Evolutionary conservation across 2,888 invertebrate species (phyloP), one percentile per base, ranked within the genome.

Genomic region (Acanthosepion pharaonis): DNA sequence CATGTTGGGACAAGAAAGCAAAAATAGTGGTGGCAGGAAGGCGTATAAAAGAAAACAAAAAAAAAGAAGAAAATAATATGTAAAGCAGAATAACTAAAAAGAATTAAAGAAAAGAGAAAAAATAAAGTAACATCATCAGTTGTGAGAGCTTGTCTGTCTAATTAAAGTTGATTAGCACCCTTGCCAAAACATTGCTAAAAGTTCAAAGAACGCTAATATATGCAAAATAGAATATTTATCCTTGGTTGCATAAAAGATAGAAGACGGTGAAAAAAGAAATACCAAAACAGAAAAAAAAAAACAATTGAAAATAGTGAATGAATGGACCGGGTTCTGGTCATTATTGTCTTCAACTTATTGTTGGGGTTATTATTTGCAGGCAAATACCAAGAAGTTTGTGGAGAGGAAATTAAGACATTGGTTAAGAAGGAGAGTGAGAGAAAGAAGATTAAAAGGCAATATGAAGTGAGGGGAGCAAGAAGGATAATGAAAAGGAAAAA

Each of bases 231-330:
- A 78, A 78, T 78, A 78, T 78, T 78, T 78, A 78, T 78, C 33
- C n/a, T 78, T 78, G 78, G 78, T 78, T 78, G n/a, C 78, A 78
- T 78, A 78, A 78, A 78, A n/a, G 78, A 78, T n/a, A 78, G n/a
- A 78, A n/a, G 78, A 78, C n/a, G 78, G n/a, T 11, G 78, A n/a
- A 78, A 33, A 78, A 78, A 18, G 11, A 78, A n/a, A 18, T n/a
- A n/a, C 11, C 78, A 78, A 78, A 78, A 8, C 25, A 28, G 6
- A 3, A 64, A 0, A 64, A 15, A 78, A 78, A 78, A n/a, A 15
- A 15, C n/a, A 78, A 78, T 78, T 78, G 78, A 78, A n/a, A 78
- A 78, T 33, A 59, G 59, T 23, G 59, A 59, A 59, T 59, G 59
- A 59, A 59, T 59, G 59, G 59, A 59, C 59, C 59, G 4, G 25